Percentiles rank a stretch among this genome's conserved stretches.
These are phyloP conservation scores for Drosophila ananassae DNA, from an alignment of 1,140 invertebrate species.

Conservation along the genomic window DNA sequence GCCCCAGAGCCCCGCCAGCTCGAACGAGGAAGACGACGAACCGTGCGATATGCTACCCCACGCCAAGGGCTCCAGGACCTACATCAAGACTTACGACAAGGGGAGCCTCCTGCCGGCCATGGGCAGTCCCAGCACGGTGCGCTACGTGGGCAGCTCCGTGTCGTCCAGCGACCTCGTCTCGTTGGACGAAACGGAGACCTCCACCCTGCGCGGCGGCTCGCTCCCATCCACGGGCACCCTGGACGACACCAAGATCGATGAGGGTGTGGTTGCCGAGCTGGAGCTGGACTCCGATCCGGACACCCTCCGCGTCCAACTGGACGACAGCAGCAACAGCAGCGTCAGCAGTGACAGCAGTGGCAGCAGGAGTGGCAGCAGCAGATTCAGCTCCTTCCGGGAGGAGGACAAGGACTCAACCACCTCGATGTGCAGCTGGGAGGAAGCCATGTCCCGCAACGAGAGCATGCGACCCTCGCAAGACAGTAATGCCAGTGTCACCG, in stretches of 20 bases:
- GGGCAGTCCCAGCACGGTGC: constrained; percentile 40
- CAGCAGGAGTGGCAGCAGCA: constrained; percentile 1
- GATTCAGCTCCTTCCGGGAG: background rate
- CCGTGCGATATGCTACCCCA: background rate
- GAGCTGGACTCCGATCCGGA: constrained; percentile 45
- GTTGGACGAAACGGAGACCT: constrained; percentile 58
- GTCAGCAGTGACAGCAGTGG: background rate
- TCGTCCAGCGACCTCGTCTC: constrained; percentile 55
- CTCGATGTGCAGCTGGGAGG: constrained; percentile 69
- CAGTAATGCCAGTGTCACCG: background rate
- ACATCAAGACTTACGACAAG: constrained; percentile 45
- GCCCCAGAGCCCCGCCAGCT: background rate
- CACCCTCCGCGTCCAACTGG: constrained; percentile 17
- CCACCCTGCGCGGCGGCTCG: constrained; percentile 51
- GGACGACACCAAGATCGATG: background rate
- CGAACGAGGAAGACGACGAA: background rate
- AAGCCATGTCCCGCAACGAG: constrained; percentile 26
- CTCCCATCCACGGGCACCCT: constrained; percentile 21
- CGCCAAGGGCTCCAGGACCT: constrained; percentile 49
- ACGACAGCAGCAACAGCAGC: constrained; percentile 3
- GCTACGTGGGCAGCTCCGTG: constrained; percentile 54
- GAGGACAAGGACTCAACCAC: constrained; percentile 49
- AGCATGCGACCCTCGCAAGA: background rate
- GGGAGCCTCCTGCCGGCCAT: background rate
- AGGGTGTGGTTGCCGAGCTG: constrained; percentile 11